Evolutionary conservation across 2,797 vertebrate species (phyloP).

Genomic region (Bucorvus abyssinicus): DNA sequence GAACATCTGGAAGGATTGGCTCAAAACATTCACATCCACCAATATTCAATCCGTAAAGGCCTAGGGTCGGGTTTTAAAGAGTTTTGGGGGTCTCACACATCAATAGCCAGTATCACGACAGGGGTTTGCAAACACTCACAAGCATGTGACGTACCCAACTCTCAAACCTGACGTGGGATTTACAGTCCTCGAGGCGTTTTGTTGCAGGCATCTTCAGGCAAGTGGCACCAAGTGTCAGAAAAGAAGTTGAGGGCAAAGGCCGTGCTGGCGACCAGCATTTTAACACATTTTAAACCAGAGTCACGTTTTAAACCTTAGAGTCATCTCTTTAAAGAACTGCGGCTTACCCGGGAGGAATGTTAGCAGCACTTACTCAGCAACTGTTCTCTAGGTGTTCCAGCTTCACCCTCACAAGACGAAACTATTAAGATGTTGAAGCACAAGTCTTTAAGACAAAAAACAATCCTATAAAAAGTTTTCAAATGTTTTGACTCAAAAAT

Average conservation of each 20-base stretch:
- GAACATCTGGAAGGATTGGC: background rate
- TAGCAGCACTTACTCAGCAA: background rate
- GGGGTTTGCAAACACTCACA: background rate
- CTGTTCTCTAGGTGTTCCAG: background rate
- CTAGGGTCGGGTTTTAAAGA: background rate
- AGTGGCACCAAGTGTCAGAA: background rate
- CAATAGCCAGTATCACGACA: background rate
- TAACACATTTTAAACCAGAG: background rate
- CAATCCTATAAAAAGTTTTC: background rate
- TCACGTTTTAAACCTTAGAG: background rate
- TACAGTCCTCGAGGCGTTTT: background rate
- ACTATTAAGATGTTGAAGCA: background rate
- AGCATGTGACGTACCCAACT: rapidly evolving
- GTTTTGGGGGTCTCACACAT: background rate
- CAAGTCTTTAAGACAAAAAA: background rate
- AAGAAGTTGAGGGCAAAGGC: background rate
- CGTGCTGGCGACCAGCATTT: background rate
- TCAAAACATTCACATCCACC: background rate
- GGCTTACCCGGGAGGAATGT: background rate
- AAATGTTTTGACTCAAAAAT: background rate
- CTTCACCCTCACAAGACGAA: background rate
- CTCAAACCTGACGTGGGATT: background rate
- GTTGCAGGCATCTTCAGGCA: background rate
- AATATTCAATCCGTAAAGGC: background rate
- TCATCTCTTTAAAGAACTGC: background rate